Evolutionary conservation across 2,888 invertebrate genomes (phyloP).

Genomic region (Actias luna): DNA sequence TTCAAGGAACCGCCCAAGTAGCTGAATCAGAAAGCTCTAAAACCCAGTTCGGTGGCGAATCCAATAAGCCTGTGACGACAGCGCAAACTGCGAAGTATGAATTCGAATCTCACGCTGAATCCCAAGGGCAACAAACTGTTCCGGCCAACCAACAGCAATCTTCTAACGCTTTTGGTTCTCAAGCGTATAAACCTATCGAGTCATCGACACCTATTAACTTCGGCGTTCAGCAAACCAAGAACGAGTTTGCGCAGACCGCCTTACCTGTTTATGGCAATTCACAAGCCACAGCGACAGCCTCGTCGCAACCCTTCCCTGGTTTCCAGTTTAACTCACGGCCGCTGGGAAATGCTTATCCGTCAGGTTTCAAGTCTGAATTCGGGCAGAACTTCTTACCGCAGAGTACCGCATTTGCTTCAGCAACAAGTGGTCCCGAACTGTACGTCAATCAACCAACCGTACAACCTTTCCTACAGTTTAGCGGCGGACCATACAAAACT

Average conservation of each 20-base stretch:
- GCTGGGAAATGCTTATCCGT: neutral
- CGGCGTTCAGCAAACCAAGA: conserved; percentile 6
- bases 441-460: neutral
- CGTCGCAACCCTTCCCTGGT: conserved; percentile 5
- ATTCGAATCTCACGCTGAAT: neutral
- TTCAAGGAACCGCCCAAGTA: neutral
- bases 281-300: neutral
- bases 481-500: neutral
- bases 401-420: conserved; percentile 9
- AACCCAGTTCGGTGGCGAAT: conserved; percentile 28
- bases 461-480: neutral
- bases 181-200: neutral
- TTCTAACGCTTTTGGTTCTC: neutral
- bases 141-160: neutral
- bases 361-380: neutral
- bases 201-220: conserved; percentile 9
- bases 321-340: neutral
- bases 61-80: conserved; percentile 24
- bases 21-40: conserved; percentile 24
- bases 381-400: neutral
- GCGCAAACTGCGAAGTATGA: neutral
- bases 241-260: conserved; percentile 13
- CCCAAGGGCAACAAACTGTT: neutral
- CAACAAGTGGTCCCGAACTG: conserved; percentile 8
- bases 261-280: neutral